phyloP scores from a whole-genome alignment of 2,888 invertebrate species.

The Tanypteryx hageni region DNA sequence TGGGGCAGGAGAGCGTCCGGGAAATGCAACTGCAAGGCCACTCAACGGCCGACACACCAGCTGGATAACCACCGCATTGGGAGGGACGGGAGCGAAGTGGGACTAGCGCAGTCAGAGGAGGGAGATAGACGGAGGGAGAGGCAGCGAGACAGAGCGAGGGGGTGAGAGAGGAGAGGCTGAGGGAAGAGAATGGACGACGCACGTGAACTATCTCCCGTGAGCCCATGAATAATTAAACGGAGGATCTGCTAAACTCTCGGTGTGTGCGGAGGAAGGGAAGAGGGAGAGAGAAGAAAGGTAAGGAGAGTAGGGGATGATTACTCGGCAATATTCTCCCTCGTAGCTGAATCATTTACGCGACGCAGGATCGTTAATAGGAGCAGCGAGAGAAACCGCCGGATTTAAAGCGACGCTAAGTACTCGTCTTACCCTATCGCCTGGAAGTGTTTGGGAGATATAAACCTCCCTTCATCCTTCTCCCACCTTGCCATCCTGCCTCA shows the following conservation, averaged over 20 bases:
- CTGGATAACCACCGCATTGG: no score
- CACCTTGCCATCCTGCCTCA: no score
- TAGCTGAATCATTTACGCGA: conserved; percentile 9
- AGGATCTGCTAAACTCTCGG: background rate
- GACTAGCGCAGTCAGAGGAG: background rate
- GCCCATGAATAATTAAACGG: conserved; percentile 14
- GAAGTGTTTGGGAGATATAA: background rate
- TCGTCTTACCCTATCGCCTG: background rate
- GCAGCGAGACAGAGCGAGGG: background rate
- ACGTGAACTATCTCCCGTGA: background rate
- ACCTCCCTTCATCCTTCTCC: background rate
- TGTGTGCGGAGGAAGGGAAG: no score
- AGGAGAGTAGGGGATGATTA: background rate
- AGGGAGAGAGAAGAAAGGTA: no score
- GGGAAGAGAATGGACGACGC: background rate
- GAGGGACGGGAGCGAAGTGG: no score
- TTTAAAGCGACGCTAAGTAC: background rate
- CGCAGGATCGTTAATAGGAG: conserved; percentile 4
- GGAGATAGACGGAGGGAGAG: background rate
- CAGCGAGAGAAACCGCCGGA: background rate
- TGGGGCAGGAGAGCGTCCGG: no score
- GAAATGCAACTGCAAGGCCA: no score
- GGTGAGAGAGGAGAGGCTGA: background rate
- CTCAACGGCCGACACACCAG: no score
- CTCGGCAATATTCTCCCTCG: conserved; percentile 29